Evolutionary conservation across 2,888 invertebrate species (phyloP), one percentile per base, ranked within the genome.

Genomic region (Ectropis crepuscularia): DNA sequence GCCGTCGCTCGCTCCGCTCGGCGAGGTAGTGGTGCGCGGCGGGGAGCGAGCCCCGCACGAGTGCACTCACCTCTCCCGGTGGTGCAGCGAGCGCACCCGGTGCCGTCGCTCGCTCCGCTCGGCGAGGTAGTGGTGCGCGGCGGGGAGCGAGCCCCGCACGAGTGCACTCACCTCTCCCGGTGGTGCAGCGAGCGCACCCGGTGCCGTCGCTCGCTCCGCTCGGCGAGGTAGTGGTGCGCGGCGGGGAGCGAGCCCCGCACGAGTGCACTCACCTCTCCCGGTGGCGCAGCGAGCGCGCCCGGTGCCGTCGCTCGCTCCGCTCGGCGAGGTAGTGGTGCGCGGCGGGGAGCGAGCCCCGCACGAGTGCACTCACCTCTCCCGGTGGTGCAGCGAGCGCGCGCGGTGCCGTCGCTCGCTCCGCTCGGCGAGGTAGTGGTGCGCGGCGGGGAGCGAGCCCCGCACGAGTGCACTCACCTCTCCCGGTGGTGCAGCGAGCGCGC

Each of bases 271-370:
- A 77, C 77, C 77, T 71, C 38, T 76, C 67, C 5, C 39, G 57
- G 0, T 69, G 60, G 50, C 76, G 77, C 7, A 36, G 16, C 7
- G 5, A 16, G 0, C 64, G 6, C 5, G 76, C 76, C 11, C 94
- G 78, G 2, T 92, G 90, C 65, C 37, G 80, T 77, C 57, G 94
- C 79, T 82, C 93, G 94, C 62, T 92, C 89, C 92, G 87, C 53
- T 94, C 93, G 11, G 94, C 93, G 51, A 97, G 95, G 76, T 94
- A 95, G 72, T 94, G 93, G 36, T 96, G 95, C 0, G 96, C 96
- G 6, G 80, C 0, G 95, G 79, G 77, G 95, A 90, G 0, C 86
- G 67, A 97, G 88, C 0, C 95, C 96, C 28, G 95, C 85, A n/a
- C 96, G 93, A n/a, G n/a, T n/a, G n/a, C n/a, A n/a, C n/a, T n/a